Conservation (phyloP, 2,797 vertebrate genomes). For the Pseudopleuronectes americanus region DNA sequence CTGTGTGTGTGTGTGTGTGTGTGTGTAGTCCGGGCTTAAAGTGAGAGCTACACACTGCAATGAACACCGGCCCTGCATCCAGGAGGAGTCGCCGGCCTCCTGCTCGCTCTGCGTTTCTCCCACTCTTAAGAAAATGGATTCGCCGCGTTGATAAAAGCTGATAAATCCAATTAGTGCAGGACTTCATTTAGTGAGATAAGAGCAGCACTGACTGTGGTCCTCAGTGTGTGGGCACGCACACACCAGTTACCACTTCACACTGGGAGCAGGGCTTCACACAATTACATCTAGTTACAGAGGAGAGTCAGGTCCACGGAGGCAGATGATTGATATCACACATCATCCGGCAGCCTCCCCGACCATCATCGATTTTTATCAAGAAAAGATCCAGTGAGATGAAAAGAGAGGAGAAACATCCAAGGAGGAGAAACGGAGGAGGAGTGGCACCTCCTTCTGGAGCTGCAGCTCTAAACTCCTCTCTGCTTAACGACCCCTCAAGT, state of each 20-base stretch:
- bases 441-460: not conserved
- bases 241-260: no score
- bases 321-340: no score
- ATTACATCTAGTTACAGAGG: not conserved
- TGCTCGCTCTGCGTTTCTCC: constrained; percentile 11
- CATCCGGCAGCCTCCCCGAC: no score
- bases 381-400: no score
- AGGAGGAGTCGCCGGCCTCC: not conserved
- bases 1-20: constrained; percentile 24
- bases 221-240: no score
- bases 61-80: not conserved
- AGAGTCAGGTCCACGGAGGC: not conserved
- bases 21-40: constrained; percentile 19
- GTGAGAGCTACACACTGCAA: constrained; percentile 20
- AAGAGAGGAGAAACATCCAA: no score
- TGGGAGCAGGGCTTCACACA: no score
- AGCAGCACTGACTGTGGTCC: not conserved
- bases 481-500: no score
- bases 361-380: no score
- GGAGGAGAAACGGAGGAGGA: no score
- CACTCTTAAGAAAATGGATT: constrained; percentile 44
- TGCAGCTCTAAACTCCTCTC: not conserved
- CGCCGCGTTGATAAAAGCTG: constrained; percentile 46
- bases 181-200: not conserved
- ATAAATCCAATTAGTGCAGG: not conserved